phyloP scores from a whole-genome alignment of 2,113 vertebrate species.

The Cyprinodon brontotheroides region DNA sequence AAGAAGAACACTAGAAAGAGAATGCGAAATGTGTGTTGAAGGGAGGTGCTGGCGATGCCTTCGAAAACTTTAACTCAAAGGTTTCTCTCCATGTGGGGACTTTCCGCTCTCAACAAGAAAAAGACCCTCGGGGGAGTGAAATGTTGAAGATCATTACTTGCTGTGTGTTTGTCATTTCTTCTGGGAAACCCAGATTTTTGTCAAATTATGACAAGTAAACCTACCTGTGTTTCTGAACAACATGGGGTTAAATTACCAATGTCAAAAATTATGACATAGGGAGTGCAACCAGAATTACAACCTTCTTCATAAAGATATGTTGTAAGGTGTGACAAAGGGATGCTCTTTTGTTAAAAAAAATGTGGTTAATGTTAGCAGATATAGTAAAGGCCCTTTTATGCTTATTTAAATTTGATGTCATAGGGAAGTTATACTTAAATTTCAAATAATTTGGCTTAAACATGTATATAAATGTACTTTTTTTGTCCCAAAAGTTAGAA shows the following conservation, averaged over 20 bases:
- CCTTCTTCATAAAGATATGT: slow-evolving; percentile 61
- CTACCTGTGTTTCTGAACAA: slow-evolving; percentile 71
- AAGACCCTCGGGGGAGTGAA: slow-evolving; percentile 14
- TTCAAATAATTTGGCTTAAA: too few relatives aligned
- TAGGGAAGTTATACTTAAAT: too few relatives aligned
- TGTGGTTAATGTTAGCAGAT: background rate
- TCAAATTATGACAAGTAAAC: slow-evolving; percentile 54
- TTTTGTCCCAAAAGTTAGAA: too few relatives aligned
- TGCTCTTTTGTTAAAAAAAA: background rate
- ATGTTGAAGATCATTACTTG: slow-evolving; percentile 34
- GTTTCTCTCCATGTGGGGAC: slow-evolving; percentile 63
- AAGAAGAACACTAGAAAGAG: slow-evolving; percentile 52
- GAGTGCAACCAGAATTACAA: slow-evolving; percentile 83
- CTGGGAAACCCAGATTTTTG: slow-evolving; percentile 48
- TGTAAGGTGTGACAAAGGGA: background rate
- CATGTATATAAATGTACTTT: too few relatives aligned
- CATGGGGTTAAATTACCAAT: slow-evolving; percentile 80
- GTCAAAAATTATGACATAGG: slow-evolving; percentile 81
- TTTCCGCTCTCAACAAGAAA: slow-evolving; percentile 29
- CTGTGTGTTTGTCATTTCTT: slow-evolving; percentile 53
- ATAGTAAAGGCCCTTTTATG: background rate
- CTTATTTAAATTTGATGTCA: background rate
- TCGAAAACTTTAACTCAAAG: slow-evolving; percentile 74
- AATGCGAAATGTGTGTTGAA: background rate
- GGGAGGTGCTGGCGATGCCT: slow-evolving; percentile 52